These are phyloP conservation scores for Watsonalla binaria DNA, from an alignment of 2,888 invertebrate genomes.

Conservation along the genomic window DNA sequence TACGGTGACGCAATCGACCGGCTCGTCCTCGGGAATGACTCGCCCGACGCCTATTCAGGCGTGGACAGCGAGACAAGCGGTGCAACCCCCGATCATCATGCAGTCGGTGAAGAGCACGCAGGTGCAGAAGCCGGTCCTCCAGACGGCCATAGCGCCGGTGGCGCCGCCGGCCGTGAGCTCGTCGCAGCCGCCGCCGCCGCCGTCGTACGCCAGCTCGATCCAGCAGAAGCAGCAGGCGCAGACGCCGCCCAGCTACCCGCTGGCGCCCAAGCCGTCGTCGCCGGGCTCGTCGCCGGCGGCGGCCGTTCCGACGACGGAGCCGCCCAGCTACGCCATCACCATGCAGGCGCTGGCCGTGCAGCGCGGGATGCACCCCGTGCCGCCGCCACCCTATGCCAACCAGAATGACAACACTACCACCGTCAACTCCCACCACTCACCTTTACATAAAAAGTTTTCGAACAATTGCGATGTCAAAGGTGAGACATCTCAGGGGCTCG, in stretches of 20 bases:
- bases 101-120: constrained; percentile 97
- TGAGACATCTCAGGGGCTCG: constrained; percentile 75
- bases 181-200: constrained; percentile 85
- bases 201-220: constrained; percentile 89
- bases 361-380: constrained; percentile 82
- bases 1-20: constrained; percentile 81
- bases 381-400: constrained; percentile 83
- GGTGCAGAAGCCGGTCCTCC: constrained; percentile 95
- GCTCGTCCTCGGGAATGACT: constrained; percentile 82
- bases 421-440: constrained; percentile 75
- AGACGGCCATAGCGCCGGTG: constrained; percentile 96
- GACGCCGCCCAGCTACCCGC: constrained; percentile 70
- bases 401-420: constrained; percentile 58
- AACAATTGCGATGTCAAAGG: constrained; percentile 71
- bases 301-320: constrained; percentile 89
- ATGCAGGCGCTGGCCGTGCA: constrained; percentile 90
- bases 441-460: constrained; percentile 85
- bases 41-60: constrained; percentile 90
- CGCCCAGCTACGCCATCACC: constrained; percentile 94
- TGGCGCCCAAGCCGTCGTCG: constrained; percentile 74
- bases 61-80: constrained; percentile 92
- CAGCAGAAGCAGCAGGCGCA: constrained; percentile 84
- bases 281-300: constrained; percentile 72
- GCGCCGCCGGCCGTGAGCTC: constrained; percentile 81
- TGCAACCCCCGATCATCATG: constrained; percentile 97